Evolutionary conservation across 2,113 vertebrate genomes (phyloP).

Genomic region (Spea multiplicata): DNA sequence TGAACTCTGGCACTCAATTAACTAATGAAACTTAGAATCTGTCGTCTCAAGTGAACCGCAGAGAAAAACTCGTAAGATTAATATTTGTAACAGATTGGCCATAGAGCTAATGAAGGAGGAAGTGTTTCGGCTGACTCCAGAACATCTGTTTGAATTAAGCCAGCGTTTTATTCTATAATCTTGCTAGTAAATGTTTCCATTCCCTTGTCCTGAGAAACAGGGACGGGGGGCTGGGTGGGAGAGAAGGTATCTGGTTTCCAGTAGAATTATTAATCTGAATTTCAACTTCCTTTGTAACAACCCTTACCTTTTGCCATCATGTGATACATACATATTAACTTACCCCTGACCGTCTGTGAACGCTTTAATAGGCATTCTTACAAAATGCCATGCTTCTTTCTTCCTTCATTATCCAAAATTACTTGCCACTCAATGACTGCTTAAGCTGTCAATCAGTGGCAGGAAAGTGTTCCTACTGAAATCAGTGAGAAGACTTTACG

Average conservation of each 20-base stretch:
- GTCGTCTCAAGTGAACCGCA: background rate
- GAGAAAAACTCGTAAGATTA: conserved; percentile 22
- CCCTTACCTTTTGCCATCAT: background rate
- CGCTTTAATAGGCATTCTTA: no score
- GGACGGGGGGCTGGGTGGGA: conserved; percentile 49
- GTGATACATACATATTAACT: no score
- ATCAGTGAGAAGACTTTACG: no score
- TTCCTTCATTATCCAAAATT: no score
- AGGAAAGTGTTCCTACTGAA: no score
- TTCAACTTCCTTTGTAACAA: background rate
- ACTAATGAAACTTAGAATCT: conserved; percentile 7
- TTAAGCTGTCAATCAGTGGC: no score
- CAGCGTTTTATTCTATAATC: conserved; percentile 27
- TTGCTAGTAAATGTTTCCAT: conserved; percentile 53
- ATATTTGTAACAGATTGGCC: conserved; percentile 24
- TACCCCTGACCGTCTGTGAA: no score
- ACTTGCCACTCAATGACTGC: no score
- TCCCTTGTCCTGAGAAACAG: conserved; percentile 53
- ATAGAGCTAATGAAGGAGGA: conserved; percentile 42
- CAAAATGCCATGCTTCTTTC: no score
- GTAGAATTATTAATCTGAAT: conserved; percentile 29
- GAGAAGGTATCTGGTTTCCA: conserved; percentile 57
- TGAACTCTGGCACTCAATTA: conserved; percentile 31
- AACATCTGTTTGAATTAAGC: conserved; percentile 51
- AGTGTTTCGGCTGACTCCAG: conserved; percentile 45